Evolutionary conservation across 2,797 vertebrate species (phyloP), one percentile per base, ranked within the genome.

Genomic region (Setipinna tenuifilis): DNA sequence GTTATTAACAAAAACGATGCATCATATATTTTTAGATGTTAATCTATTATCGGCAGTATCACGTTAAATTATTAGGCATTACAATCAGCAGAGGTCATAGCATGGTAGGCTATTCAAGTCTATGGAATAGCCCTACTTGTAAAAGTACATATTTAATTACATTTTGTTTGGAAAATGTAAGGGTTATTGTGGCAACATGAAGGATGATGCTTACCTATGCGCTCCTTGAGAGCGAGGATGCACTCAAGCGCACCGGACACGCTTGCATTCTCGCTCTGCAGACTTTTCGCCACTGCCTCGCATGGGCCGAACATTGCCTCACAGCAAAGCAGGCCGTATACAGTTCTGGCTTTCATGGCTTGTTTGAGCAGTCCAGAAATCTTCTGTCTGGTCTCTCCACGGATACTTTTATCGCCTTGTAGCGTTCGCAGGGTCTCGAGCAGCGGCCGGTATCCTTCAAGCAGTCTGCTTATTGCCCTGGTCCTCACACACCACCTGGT

Each of bases 401-500:
- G 28, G 16, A 80, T 21, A 23, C 3, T 23, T 6, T 41, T 80
- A 41, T 80, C 17, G 5, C n/a, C 25, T 21, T 80, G 21, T 12
- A 80, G 75, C 4, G 75, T 80, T 41, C 41, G 21, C 75, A 80
- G 75, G 25, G 75, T 80, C 31, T 80, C 75, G 14, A 82, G 19
- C 2, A 82, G 81, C 12, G n/a, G 44, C 23, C 35, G 0, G 23
- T 82, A 82, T 23, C 23, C 35, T n/a, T 21, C 21, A 1, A 46
- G 50, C 11, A 82, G 44, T 54, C 48, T 21, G 17, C 35, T 48
- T 25, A 82, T 82, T 1, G 48, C 81, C 81, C 41, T 16, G 46
- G 81, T 54, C 19, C n/a, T n/a, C 17, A 82, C 81, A 48, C 35
- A 82, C 81, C 81, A 82, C 23, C 48, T 46, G 19, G 81, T 82